Base-by-base conservation (phyloP, 2,888 invertebrate species). In the Chloroclysta siterata region DNA sequence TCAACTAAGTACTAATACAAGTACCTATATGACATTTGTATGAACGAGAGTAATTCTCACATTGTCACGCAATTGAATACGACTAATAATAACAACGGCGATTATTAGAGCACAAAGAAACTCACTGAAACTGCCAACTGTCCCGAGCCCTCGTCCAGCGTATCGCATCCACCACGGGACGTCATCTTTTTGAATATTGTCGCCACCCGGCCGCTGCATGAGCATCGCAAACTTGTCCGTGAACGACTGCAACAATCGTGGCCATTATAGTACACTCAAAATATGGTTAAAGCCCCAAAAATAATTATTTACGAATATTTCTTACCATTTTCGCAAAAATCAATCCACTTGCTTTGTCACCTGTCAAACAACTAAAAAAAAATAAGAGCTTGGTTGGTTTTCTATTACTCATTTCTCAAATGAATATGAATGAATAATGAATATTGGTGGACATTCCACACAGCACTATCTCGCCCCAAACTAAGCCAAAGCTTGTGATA, bases 141-240 rank as follows among this genome's bases (percentile, higher is more conserved):
- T 97, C 71, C 98, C 98, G 77, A 97, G 92, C 73, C 95, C 95
- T 81, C 97, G 95, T 75, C 96, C 97, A 85, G 95, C 96, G 91
- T 97, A 97, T 90, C 97, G 97, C 94, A 98, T 94, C 95, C 96
- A 97, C 97, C 97, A 97, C 73, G 98, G 96, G 74, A 96, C 95
- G 88, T 97, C 97, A 88, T 97, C 97, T 93, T 96, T 96, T 73
- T 95, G 94, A 71, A 93, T 94, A 77, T 95, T 95, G 87, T 97
- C 96, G 85, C 96, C 96, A 74, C 96, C 96, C 70, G 97, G 97
- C 80, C 96, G 95, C 79, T 96, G 95, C 96, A 97, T 95, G 74
- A 97, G 94, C 82, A 95, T 94, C 70, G 95, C 94, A 78, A 97
- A 93, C 94, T 97, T 97, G 85, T 97, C 97, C 77, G 95, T 94